phyloP scores from a whole-genome alignment of 2,888 invertebrate species.

The Abrostola triplasia region DNA sequence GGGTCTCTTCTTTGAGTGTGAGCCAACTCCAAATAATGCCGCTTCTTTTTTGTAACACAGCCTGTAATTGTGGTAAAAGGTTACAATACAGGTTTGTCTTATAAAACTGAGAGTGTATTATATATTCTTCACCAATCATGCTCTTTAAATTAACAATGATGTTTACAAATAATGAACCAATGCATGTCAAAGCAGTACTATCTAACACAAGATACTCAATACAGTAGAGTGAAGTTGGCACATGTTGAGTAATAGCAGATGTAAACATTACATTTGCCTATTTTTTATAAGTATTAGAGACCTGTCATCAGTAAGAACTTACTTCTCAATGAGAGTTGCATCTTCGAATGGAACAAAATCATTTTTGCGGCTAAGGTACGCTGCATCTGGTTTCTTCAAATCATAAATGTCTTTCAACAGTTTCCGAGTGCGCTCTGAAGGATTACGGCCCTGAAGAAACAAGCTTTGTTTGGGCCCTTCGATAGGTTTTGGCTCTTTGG shows the following conservation, averaged over 20 bases:
- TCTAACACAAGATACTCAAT: too few species aligned
- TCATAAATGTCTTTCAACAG: conserved; percentile 95
- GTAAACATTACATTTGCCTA: neutral
- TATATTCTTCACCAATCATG: too few species aligned
- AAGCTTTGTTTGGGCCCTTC: conserved; percentile 96
- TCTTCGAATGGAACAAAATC: conserved; percentile 98
- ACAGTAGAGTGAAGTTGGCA: too few species aligned
- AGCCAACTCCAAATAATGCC: conserved; percentile 96
- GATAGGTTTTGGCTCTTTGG: conserved; percentile 95
- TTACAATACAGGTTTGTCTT: neutral
- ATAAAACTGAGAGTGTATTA: too few species aligned
- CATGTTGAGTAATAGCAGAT: neutral
- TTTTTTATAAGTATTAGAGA: too few species aligned
- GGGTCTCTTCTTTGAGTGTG: conserved; percentile 98
- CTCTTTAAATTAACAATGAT: too few species aligned
- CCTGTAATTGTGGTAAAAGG: conserved; percentile 65
- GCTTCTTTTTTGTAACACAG: conserved; percentile 95
- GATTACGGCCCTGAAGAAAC: conserved; percentile 95
- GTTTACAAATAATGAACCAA: too few species aligned
- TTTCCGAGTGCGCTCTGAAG: conserved; percentile 91
- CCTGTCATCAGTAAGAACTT: conserved; percentile 60
- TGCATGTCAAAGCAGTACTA: too few species aligned
- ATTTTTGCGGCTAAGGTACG: conserved; percentile 93
- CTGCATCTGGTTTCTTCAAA: conserved; percentile 95
- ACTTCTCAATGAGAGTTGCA: conserved; percentile 93